Conservation (phyloP, 2,888 invertebrate genomes). For the Linnaemya tessellans region DNA sequence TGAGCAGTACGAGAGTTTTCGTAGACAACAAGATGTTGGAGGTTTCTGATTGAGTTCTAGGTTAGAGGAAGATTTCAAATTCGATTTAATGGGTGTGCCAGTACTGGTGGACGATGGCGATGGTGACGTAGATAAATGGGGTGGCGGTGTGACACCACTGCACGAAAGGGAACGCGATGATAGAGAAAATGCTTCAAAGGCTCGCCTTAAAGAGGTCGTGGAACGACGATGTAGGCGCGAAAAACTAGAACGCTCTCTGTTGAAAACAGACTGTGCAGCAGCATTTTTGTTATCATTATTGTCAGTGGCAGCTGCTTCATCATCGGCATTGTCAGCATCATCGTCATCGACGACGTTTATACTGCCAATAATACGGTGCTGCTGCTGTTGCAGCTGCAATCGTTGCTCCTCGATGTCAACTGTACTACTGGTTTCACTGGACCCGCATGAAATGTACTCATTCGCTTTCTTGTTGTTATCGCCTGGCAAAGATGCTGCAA, state of each 20-base stretch:
- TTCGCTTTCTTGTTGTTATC: slow-evolving; percentile 55
- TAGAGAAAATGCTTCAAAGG: slow-evolving; percentile 88
- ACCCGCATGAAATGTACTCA: slow-evolving; percentile 81
- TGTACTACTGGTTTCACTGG: slow-evolving; percentile 85
- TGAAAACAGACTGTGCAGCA: slow-evolving; percentile 14
- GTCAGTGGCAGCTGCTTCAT: background rate
- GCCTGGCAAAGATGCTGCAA: slow-evolving; percentile 41
- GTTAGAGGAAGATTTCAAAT: slow-evolving; percentile 78
- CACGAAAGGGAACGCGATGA: slow-evolving; percentile 87
- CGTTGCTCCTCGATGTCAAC: slow-evolving; percentile 85
- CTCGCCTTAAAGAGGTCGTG: slow-evolving; percentile 88
- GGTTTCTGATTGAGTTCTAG: slow-evolving; percentile 76
- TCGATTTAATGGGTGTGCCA: slow-evolving; percentile 77
- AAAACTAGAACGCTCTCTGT: slow-evolving; percentile 78
- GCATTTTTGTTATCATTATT: slow-evolving; percentile 33
- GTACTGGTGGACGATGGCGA: slow-evolving; percentile 66
- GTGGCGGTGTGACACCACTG: slow-evolving; percentile 83
- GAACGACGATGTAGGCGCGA: slow-evolving; percentile 84
- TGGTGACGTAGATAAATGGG: slow-evolving; percentile 60
- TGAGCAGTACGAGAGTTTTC: slow-evolving; percentile 68
- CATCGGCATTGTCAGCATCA: background rate
- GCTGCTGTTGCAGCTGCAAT: slow-evolving; percentile 69
- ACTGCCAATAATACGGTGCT: slow-evolving; percentile 65
- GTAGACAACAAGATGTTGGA: slow-evolving; percentile 51
- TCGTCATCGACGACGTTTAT: background rate